phyloP scores from a whole-genome alignment of 2,888 invertebrate species.

The Tanypteryx hageni region DNA sequence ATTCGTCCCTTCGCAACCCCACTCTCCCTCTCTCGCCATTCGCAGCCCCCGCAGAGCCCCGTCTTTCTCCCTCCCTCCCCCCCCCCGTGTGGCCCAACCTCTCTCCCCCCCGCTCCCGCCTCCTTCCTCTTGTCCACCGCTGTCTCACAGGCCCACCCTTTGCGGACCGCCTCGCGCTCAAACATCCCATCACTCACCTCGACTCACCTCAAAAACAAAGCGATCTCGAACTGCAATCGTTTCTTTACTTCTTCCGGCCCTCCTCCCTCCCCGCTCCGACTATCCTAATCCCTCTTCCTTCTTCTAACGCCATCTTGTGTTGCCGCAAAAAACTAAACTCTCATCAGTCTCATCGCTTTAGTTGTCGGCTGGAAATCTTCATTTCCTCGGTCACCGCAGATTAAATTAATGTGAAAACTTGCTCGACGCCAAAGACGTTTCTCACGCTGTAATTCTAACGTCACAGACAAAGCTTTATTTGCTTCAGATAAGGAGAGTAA shows the following conservation, averaged over 20 bases:
- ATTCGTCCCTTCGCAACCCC: not conserved
- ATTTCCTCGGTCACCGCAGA: not conserved
- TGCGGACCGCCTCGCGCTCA: not conserved
- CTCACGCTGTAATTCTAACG: not conserved
- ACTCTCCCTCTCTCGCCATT: not conserved
- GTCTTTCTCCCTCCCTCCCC: not conserved
- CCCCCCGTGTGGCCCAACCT: not conserved
- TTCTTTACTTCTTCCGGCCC: not conserved
- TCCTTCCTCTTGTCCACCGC: not conserved
- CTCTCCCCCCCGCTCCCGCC: not conserved
- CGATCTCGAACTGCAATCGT: not conserved
- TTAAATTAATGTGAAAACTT: constrained; percentile 51
- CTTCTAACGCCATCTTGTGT: not conserved
- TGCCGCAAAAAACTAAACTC: not conserved
- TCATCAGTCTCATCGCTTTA: not conserved
- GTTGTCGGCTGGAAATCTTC: constrained; percentile 32
- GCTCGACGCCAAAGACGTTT: constrained; percentile 32
- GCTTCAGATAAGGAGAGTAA: no score
- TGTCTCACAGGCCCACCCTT: not conserved
- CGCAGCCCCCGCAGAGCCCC: not conserved
- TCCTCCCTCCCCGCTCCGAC: no score
- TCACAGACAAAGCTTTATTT: no score
- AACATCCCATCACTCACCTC: not conserved
- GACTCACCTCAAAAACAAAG: constrained; percentile 3
- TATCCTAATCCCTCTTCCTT: not conserved